Conservation (phyloP, 1,140 invertebrate species). For the Ips nitidus region DNA sequence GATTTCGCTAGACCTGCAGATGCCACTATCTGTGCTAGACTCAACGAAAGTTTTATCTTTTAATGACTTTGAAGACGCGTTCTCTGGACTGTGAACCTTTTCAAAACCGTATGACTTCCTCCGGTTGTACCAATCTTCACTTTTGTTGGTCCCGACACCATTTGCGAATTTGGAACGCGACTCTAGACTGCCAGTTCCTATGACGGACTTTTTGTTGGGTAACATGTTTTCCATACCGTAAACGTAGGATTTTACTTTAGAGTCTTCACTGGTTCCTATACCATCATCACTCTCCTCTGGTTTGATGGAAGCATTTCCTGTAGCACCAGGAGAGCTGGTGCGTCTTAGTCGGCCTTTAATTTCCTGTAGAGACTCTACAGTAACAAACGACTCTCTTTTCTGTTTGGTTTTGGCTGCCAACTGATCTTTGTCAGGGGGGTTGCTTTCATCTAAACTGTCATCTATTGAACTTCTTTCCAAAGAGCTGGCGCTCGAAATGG, state of each 20-base stretch:
- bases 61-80: slow-evolving; percentile 50
- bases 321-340: slow-evolving; percentile 52
- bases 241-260: slow-evolving; percentile 51
- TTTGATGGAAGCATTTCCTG: slow-evolving; percentile 45
- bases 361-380: slow-evolving; percentile 61
- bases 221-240: slow-evolving; percentile 52
- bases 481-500: slow-evolving; percentile 44
- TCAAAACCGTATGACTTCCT: slow-evolving; percentile 75
- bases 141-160: slow-evolving; percentile 48
- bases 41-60: slow-evolving; percentile 59
- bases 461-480: slow-evolving; percentile 49
- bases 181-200: slow-evolving; percentile 61
- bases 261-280: slow-evolving; percentile 50
- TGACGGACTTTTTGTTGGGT: slow-evolving; percentile 46
- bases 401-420: slow-evolving; percentile 48
- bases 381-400: slow-evolving; percentile 57
- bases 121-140: slow-evolving; percentile 67
- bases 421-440: slow-evolving; percentile 44
- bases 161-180: slow-evolving; percentile 55
- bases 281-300: slow-evolving; percentile 51
- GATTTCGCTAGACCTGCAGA: slow-evolving; percentile 68
- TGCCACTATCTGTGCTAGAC: slow-evolving; percentile 71
- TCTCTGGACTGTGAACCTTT: slow-evolving; percentile 58
- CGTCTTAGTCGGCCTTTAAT: slow-evolving; percentile 58
- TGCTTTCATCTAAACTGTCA: slow-evolving; percentile 50